Base-by-base conservation (phyloP, 2,888 invertebrate genomes). In the Pandemis cinnamomeana region DNA sequence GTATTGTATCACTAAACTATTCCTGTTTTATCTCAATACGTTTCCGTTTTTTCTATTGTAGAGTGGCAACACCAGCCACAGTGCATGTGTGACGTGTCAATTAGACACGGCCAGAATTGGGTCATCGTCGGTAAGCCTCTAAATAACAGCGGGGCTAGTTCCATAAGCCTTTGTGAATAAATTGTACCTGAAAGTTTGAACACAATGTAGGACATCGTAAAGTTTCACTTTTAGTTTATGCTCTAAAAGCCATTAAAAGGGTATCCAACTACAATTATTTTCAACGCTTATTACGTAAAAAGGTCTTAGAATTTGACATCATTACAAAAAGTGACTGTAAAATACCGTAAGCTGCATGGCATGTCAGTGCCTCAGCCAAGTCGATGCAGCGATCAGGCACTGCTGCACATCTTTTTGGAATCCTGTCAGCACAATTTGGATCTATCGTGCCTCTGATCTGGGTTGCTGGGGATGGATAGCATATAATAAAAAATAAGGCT, bases 111-210 rank as follows among this genome's bases (percentile, higher is more conserved):
- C 20, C 66, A 66, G 63, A 72, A 72, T 69, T 69, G 69, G 72
- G 72, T 72, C 72, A 72, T 64, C 51, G 20, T 58, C 68, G 48
- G 63, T 55, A 20, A 13, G 27, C 27, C 61, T 62, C 72, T 62
- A 71, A 58, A 67, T 62, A 72, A 64, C 46, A 20, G 13, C 62
- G 63, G 44, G 55, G 15, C 53, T 62, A 55, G 62, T 44, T 72
- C 53, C 67, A 62, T 72, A 62, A 64, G 58, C 69, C 69, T 63
- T 62, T 51, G 62, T 58, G 69, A 72, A 72, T 72, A 68, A 69
- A 72, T 72, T 72, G 72, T 69, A 41, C 51, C 44, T 66, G 36
- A 46, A 72, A 72, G 41, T 44, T 42, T 13, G 11, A n/a, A 15
- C 42, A 63, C 44, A 20, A 15, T 63, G 7, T 10, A 44, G 63